These are phyloP conservation scores for Thereva nobilitata DNA, from an alignment of 2,888 invertebrate species.

Conservation along the genomic window DNA sequence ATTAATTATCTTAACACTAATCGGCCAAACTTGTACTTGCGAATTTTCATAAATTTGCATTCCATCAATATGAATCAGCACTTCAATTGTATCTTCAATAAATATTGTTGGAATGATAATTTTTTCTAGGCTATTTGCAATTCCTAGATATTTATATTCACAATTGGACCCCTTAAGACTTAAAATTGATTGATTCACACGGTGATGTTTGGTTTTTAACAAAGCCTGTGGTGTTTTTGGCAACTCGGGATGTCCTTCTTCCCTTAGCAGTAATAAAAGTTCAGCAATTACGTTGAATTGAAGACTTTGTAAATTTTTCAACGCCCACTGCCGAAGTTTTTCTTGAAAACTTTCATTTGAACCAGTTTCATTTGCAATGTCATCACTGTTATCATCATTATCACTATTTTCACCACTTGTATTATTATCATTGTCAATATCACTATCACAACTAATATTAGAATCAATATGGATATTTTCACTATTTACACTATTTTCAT, in stretches of 20 bases:
- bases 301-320: not conserved
- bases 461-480: too few relatives aligned
- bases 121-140: not conserved
- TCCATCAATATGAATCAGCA: not conserved
- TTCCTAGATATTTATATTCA: not conserved
- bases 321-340: not conserved
- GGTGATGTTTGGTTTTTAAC: not conserved
- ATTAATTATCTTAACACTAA: slow-evolving; percentile 1
- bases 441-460: too few relatives aligned
- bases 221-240: slow-evolving; percentile 3
- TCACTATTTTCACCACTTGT: too few relatives aligned
- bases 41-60: slow-evolving; percentile 4
- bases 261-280: not conserved
- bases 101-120: not conserved
- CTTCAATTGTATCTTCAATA: not conserved
- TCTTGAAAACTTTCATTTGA: not conserved
- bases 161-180: not conserved
- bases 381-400: too few relatives aligned
- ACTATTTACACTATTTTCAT: too few relatives aligned
- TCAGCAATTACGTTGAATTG: not conserved
- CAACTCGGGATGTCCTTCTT: not conserved
- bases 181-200: not conserved
- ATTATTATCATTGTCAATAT: too few relatives aligned
- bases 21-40: slow-evolving; percentile 1
- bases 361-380: too few relatives aligned